Percentiles rank a stretch among this genome's conserved stretches.
These are phyloP conservation scores for Cyprinodon variegatus DNA, from an alignment of 2,113 vertebrate genomes.

Conservation along the genomic window DNA sequence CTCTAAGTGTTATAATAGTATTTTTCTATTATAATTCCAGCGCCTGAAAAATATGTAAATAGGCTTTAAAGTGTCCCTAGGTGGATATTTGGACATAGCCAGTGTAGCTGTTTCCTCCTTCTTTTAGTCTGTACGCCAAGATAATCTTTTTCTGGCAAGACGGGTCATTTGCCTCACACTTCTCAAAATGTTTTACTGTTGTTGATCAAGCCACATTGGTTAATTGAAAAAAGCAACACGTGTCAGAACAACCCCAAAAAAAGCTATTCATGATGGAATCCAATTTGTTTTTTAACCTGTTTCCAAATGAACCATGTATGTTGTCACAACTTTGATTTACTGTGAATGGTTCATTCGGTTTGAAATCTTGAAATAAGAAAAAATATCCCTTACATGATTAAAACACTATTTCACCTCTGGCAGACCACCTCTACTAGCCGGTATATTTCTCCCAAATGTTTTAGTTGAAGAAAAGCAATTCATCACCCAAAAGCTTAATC, in stretches of 20 bases:
- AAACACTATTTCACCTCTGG: slow-evolving; percentile 17
- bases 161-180: background rate
- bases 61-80: background rate
- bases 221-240: background rate
- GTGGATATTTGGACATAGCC: background rate
- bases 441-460: slow-evolving; percentile 37
- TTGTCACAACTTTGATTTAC: slow-evolving; percentile 25
- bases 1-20: background rate
- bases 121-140: background rate
- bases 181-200: background rate
- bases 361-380: slow-evolving; percentile 45
- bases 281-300: slow-evolving; percentile 9
- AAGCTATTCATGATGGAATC: background rate
- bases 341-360: slow-evolving; percentile 42
- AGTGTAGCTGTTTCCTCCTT: background rate
- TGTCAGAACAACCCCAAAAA: background rate
- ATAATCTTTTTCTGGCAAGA: background rate
- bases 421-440: slow-evolving; percentile 47
- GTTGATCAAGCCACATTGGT: background rate
- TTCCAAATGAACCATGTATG: slow-evolving; percentile 31
- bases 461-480: slow-evolving; percentile 35
- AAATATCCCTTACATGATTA: slow-evolving; percentile 34
- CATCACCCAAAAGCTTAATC: slow-evolving; percentile 30
- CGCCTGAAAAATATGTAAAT: background rate
- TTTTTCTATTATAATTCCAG: background rate